Conservation (phyloP, 1,140 invertebrate species). For the Danaus melanippus region DNA sequence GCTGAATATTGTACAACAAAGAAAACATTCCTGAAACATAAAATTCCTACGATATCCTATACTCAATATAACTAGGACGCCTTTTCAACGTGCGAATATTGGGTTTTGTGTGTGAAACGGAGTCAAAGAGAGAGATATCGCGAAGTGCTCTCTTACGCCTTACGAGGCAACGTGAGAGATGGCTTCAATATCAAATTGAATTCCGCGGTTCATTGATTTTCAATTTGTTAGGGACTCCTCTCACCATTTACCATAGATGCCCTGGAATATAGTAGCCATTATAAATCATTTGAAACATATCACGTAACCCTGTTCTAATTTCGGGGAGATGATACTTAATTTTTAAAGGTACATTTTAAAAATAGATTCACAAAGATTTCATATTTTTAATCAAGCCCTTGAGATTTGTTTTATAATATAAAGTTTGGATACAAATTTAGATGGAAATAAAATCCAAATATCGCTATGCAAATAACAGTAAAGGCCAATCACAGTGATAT, state of each 20-base stretch:
- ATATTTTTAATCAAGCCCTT: too few species aligned
- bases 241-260: constrained; percentile 52
- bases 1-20: too few species aligned
- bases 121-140: constrained; percentile 53
- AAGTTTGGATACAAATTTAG: too few species aligned
- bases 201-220: constrained; percentile 76
- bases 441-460: too few species aligned
- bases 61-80: constrained; percentile 24
- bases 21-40: constrained; percentile 7
- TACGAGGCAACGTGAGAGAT: constrained; percentile 50
- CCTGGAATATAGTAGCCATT: constrained; percentile 34
- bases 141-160: constrained; percentile 39
- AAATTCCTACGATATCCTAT: constrained; percentile 2
- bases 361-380: too few species aligned
- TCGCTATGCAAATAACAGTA: constrained; percentile 8
- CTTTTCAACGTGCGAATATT: constrained; percentile 35
- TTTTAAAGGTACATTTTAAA: too few species aligned
- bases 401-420: too few species aligned
- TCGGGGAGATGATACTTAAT: too few species aligned
- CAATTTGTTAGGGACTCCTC: constrained; percentile 67
- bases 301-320: constrained; percentile 26
- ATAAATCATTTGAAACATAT: constrained; percentile 43
- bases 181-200: constrained; percentile 77
- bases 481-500: constrained; percentile 5
- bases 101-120: constrained; percentile 46